Evolutionary conservation across 2,888 invertebrate species (phyloP).

Genomic region (Agrochola macilenta): DNA sequence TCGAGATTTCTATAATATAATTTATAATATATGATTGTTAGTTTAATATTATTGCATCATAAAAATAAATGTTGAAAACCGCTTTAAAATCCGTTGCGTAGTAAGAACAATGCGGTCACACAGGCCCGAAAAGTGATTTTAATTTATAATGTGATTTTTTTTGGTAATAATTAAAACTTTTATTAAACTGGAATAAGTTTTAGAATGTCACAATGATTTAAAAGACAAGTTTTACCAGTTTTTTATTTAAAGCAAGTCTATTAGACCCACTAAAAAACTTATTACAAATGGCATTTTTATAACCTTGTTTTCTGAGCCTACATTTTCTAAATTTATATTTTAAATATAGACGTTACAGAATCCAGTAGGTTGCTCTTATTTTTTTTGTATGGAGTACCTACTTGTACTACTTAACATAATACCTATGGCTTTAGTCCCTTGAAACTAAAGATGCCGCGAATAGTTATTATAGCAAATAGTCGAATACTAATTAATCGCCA

Average conservation of each 20-base stretch:
- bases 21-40: no score
- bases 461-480: no score
- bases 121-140: no score
- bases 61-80: no score
- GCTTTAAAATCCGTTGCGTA: no score
- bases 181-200: neutral
- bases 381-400: neutral
- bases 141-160: neutral
- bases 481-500: no score
- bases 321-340: neutral
- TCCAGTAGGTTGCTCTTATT: neutral
- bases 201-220: neutral
- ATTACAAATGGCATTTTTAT: neutral
- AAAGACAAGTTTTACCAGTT: slow-evolving; percentile 3
- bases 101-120: no score
- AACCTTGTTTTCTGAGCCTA: neutral
- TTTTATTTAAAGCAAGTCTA: neutral
- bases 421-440: neutral
- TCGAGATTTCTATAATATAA: no score
- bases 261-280: neutral
- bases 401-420: neutral
- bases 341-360: neutral
- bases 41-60: no score
- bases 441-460: neutral
- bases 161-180: neutral